Percentiles rank a stretch among this genome's conserved stretches.
phyloP scores from a whole-genome alignment of 2,888 invertebrate genomes.

The Dione juno region DNA sequence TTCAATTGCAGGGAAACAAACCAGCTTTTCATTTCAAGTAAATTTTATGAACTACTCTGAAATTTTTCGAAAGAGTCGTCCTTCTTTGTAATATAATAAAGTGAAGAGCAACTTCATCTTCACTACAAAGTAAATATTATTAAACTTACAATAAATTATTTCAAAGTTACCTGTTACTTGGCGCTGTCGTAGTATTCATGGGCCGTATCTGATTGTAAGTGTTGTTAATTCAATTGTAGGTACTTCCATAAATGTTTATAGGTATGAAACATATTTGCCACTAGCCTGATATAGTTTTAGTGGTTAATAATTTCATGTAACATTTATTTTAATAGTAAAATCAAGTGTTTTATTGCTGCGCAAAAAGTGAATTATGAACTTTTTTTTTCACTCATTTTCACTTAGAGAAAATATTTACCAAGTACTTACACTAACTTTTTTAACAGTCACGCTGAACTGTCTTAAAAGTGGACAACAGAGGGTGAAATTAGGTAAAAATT shows the following conservation, averaged over 20 bases:
- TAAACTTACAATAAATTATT: not conserved
- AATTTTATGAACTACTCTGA: constrained; percentile 76
- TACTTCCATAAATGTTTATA: too few relatives aligned
- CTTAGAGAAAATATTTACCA: constrained; percentile 5
- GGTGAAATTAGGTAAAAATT: constrained; percentile 67
- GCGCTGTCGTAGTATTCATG: not conserved
- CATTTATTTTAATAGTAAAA: not conserved
- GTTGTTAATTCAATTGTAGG: not conserved
- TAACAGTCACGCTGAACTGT: constrained; percentile 24
- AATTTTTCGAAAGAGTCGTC: constrained; percentile 55
- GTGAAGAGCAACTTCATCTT: too few relatives aligned
- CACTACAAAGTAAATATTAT: not conserved
- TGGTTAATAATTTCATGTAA: too few relatives aligned
- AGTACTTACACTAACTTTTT: constrained; percentile 19
- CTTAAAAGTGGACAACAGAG: constrained; percentile 51
- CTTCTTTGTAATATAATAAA: constrained; percentile 19
- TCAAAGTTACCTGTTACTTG: not conserved
- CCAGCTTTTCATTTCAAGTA: constrained; percentile 72
- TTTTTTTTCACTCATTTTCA: constrained; percentile 11
- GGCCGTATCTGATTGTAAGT: not conserved
- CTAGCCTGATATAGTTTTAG: too few relatives aligned
- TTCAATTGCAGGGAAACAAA: constrained; percentile 80
- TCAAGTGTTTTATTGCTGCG: not conserved
- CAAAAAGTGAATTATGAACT: not conserved
- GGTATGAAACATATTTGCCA: too few relatives aligned